Percentiles rank a stretch among this genome's conserved stretches.
These are phyloP conservation scores for Parnassius smintheus DNA, from an alignment of 2,888 invertebrate genomes.

Conservation along the genomic window DNA sequence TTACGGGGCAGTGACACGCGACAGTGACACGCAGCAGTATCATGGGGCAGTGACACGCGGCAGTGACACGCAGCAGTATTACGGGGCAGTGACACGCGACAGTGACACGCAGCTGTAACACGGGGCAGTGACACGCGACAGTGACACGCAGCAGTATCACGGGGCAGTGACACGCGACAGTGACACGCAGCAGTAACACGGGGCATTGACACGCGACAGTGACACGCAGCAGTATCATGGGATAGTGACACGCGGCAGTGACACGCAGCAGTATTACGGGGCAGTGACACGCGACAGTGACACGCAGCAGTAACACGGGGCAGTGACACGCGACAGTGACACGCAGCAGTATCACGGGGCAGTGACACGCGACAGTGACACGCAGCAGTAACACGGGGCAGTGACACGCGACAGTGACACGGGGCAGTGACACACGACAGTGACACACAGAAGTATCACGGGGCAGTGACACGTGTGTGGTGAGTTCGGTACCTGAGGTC, in stretches of 20 bases:
- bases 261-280: constrained; percentile 54
- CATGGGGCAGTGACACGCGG: no score
- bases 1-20: constrained; percentile 87
- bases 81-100: no score
- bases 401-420: no score
- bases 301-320: no score
- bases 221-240: constrained; percentile 88
- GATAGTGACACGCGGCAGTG: constrained; percentile 82
- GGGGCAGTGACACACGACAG: no score
- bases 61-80: no score
- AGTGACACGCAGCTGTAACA: no score
- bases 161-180: constrained; percentile 86
- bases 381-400: no score
- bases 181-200: constrained; percentile 73
- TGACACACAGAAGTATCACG: constrained; percentile 23
- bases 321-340: no score
- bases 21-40: constrained; percentile 82
- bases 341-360: constrained; percentile 27
- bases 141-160: constrained; percentile 87
- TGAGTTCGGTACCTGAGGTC: constrained; percentile 68
- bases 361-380: constrained; percentile 33
- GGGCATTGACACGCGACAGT: constrained; percentile 79
- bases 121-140: constrained; percentile 35
- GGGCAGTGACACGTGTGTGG: constrained; percentile 32
- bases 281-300: constrained; percentile 58